Evolutionary conservation across 1,140 invertebrate genomes (phyloP).

Genomic region (Drosophila insularis): DNA sequence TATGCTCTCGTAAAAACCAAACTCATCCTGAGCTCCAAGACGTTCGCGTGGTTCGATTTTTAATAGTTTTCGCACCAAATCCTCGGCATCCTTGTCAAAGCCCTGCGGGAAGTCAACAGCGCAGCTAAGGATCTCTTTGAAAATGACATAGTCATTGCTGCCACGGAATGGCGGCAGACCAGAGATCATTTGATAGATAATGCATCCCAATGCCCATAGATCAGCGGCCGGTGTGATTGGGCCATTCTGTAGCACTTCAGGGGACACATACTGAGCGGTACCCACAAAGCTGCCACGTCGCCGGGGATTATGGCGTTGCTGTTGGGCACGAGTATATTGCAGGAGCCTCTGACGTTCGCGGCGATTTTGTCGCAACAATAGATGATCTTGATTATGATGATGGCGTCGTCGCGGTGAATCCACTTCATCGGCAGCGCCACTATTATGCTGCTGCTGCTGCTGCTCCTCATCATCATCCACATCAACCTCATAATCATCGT

Average conservation of each 20-base stretch:
- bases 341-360: background rate
- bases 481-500: slow-evolving; percentile 45
- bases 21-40: slow-evolving; percentile 91
- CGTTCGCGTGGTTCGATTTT: slow-evolving; percentile 91
- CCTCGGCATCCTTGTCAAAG: slow-evolving; percentile 91
- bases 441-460: slow-evolving; percentile 14
- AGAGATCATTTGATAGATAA: slow-evolving; percentile 98
- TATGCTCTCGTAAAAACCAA: slow-evolving; percentile 90
- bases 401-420: slow-evolving; percentile 41
- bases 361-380: background rate
- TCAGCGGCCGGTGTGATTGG: slow-evolving; percentile 92
- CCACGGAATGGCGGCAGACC: slow-evolving; percentile 96
- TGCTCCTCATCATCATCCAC: slow-evolving; percentile 39
- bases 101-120: slow-evolving; percentile 96
- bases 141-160: slow-evolving; percentile 97
- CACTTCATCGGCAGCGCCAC: slow-evolving; percentile 37
- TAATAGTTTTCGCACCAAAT: slow-evolving; percentile 94
- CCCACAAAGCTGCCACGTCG: slow-evolving; percentile 96
- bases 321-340: slow-evolving; percentile 13
- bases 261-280: slow-evolving; percentile 99
- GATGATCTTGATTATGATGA: slow-evolving; percentile 10
- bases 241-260: slow-evolving; percentile 94
- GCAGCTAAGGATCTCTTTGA: slow-evolving; percentile 96
- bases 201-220: slow-evolving; percentile 99
- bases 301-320: slow-evolving; percentile 33